Evolutionary conservation across 2,888 invertebrate species (phyloP), one percentile per base, ranked within the genome.

Genomic region (Mayetiola destructor): DNA sequence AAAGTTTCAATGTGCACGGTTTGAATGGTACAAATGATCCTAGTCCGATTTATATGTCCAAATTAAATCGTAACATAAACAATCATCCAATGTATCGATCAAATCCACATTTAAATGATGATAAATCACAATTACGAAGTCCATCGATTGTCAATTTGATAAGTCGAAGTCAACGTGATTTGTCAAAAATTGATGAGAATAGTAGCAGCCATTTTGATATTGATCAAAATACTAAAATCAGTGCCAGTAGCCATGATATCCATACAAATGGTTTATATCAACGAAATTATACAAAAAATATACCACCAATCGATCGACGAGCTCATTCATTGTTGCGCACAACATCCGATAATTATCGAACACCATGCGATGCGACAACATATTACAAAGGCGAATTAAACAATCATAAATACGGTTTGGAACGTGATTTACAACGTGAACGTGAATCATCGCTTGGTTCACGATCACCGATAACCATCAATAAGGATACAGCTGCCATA

Each of bases 141-240:
- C 90, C 90, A 0, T 88, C 88, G 39, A 84, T 91, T 62, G 84
- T 91, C 37, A 88, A 88, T 58, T 85, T 88, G 62, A 85, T 90
- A 60, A 88, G 85, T 67, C 79, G 89, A 61, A 88, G 88, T 69
- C 87, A 88, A 66, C 79, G 83, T 60, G 88, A 89, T 68, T 71
- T 89, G 27, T 80, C 82, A 27, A 82, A 81, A 65, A 80, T 81
- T 9, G 68, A 67, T 18, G 69, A 66, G 52, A 67, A 69, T 48
- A 60, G 60, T 42, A 14, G 58, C 2, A 56, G 59, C 9, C n/a
- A n/a, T n/a, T n/a, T n/a, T n/a, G n/a, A n/a, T n/a, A n/a, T n/a
- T n/a, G n/a, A n/a, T n/a, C n/a, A n/a, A n/a, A 63, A 68, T 42
- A 66, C 66, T 21, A 66, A 66, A 42, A 66, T 66, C 59, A 60